A percentile compares a stretch with the other conserved stretches of the same genome.
Conservation (phyloP, 2,113 vertebrate genomes). For the Psephotus haematonotus region DNA sequence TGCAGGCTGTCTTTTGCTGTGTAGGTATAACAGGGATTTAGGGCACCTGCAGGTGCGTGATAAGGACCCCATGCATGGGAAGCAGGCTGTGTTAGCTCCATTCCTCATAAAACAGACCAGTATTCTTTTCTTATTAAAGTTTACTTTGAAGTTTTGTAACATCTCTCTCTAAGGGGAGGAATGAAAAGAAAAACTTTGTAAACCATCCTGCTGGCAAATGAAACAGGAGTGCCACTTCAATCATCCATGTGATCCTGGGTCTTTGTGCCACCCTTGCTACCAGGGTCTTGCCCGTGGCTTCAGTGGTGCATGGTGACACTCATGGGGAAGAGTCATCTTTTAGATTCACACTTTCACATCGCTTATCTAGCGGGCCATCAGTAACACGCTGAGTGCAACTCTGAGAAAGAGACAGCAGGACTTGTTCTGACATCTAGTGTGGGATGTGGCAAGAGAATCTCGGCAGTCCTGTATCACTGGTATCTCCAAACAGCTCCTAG, state of each 20-base stretch:
- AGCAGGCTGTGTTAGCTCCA: neutral
- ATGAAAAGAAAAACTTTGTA: neutral
- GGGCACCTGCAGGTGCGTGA: neutral
- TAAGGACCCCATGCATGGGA: neutral
- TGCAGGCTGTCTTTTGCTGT: neutral
- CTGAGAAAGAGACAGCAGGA: neutral
- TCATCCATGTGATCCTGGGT: neutral
- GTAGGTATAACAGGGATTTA: neutral
- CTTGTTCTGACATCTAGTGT: neutral
- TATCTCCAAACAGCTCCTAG: neutral
- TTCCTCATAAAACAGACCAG: neutral
- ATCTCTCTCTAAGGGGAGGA: neutral
- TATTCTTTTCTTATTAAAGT: neutral
- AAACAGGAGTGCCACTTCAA: neutral
- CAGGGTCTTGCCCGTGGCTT: neutral
- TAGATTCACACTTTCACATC: neutral
- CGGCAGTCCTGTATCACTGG: fast-evolving
- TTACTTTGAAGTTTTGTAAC: neutral
- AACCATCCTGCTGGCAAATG: neutral
- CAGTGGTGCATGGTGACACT: neutral
- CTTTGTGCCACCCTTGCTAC: neutral
- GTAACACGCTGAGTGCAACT: neutral
- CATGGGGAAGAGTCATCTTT: neutral
- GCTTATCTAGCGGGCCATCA: neutral
- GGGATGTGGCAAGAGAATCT: neutral